Percentiles rank a stretch among this genome's conserved stretches.
These are phyloP conservation scores for Verasper variegatus DNA, from an alignment of 2,113 vertebrate genomes.

Conservation along the genomic window DNA sequence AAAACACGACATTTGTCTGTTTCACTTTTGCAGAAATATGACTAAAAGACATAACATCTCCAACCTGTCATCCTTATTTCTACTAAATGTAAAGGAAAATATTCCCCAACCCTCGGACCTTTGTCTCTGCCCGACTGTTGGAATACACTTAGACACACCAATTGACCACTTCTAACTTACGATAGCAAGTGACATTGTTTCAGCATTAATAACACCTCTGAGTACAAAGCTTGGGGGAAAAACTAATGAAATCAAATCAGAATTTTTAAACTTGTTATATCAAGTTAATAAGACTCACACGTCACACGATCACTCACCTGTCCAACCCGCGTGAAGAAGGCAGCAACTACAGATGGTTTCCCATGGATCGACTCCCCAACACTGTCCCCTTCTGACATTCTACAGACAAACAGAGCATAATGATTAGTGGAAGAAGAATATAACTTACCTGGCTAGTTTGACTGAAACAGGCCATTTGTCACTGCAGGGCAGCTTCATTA, in stretches of 20 bases:
- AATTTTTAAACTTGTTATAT: neutral
- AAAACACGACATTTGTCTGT: neutral
- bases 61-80: neutral
- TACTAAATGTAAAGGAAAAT: neutral
- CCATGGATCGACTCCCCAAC: slow-evolving; percentile 96
- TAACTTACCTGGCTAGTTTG: neutral
- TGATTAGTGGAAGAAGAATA: slow-evolving; percentile 1
- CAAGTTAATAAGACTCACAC: neutral
- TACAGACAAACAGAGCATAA: slow-evolving; percentile 64
- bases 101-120: neutral
- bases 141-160: neutral
- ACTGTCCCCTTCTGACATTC: slow-evolving; percentile 99
- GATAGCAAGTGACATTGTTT: no score
- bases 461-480: neutral
- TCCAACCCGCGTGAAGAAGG: slow-evolving; percentile 93
- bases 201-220: no score
- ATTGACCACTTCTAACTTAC: no score
- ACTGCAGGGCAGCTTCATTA: neutral
- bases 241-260: no score
- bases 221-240: no score
- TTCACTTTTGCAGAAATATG: slow-evolving; percentile 8
- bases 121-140: neutral
- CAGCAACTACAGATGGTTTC: slow-evolving; percentile 90
- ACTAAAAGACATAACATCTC: neutral
- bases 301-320: slow-evolving; percentile 84